Evolutionary conservation across 2,113 vertebrate genomes (phyloP).

Genomic region (Silurus glanis): DNA sequence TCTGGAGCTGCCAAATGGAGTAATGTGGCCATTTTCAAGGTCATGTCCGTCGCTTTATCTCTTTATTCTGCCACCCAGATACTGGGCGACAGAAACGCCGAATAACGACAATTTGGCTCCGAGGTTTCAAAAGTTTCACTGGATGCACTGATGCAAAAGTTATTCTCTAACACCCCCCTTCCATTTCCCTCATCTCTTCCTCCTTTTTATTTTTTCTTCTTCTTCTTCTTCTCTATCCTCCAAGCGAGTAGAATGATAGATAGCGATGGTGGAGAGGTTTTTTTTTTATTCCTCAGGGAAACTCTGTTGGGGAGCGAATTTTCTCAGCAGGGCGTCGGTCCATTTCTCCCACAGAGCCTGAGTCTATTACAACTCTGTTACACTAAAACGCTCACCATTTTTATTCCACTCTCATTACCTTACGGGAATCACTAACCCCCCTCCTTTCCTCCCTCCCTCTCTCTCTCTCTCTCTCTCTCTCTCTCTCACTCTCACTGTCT

Average conservation of each 20-base stretch:
- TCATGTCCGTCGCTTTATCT: not conserved
- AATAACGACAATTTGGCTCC: constrained; percentile 23
- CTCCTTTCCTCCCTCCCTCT: no score
- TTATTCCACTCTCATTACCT: constrained; percentile 50
- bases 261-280: constrained; percentile 48
- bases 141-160: constrained; percentile 33
- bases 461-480: not conserved
- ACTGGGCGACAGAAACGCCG: not conserved
- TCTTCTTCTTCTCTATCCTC: constrained; percentile 37
- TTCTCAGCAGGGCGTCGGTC: constrained; percentile 67
- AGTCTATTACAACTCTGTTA: constrained; percentile 73
- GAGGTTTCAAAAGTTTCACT: constrained; percentile 9
- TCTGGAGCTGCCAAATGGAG: not conserved
- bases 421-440: constrained; percentile 7
- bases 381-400: constrained; percentile 65
- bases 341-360: constrained; percentile 59
- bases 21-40: constrained; percentile 31
- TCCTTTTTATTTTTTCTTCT: not conserved
- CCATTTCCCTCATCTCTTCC: not conserved
- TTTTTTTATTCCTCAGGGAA: constrained; percentile 55
- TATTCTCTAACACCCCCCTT: constrained; percentile 19
- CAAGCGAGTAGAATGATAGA: constrained; percentile 62
- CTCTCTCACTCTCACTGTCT: not conserved
- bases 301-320: constrained; percentile 54
- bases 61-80: constrained; percentile 8